These are phyloP conservation scores for Tychaedon coryphoeus DNA, from an alignment of 2,113 vertebrate genomes.

Conservation along the genomic window DNA sequence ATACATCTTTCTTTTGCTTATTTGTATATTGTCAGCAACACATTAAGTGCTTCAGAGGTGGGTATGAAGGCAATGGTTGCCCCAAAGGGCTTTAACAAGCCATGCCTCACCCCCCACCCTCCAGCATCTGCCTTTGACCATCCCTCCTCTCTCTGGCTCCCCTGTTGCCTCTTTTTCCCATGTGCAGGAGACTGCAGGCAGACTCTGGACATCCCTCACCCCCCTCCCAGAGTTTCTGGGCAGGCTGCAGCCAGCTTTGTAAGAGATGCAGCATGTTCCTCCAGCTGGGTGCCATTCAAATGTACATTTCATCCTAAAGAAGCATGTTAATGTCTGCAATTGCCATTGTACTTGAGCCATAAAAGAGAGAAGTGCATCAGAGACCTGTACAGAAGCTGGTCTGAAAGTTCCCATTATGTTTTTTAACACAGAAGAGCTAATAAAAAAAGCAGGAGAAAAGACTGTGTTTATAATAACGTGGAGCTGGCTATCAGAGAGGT, in stretches of 20 bases:
- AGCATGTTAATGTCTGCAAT: conserved; percentile 64
- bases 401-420: conserved; percentile 36
- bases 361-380: conserved; percentile 45
- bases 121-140: neutral
- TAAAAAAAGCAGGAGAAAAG: conserved; percentile 17
- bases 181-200: neutral
- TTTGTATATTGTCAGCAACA: neutral
- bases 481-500: neutral
- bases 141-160: neutral
- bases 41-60: neutral
- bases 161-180: neutral
- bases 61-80: neutral
- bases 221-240: neutral
- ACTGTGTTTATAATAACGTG: neutral
- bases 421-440: conserved; percentile 58
- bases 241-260: neutral
- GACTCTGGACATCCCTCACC: neutral
- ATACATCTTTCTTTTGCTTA: neutral
- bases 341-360: conserved; percentile 59
- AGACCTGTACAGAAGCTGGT: conserved; percentile 34
- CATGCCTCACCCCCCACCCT: neutral
- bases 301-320: conserved; percentile 61
- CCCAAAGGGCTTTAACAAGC: neutral
- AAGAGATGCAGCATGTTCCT: conserved; percentile 25
- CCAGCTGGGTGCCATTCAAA: conserved; percentile 17